Conservation (phyloP, 2,113 vertebrate genomes). For the Aphelocoma coerulescens region DNA sequence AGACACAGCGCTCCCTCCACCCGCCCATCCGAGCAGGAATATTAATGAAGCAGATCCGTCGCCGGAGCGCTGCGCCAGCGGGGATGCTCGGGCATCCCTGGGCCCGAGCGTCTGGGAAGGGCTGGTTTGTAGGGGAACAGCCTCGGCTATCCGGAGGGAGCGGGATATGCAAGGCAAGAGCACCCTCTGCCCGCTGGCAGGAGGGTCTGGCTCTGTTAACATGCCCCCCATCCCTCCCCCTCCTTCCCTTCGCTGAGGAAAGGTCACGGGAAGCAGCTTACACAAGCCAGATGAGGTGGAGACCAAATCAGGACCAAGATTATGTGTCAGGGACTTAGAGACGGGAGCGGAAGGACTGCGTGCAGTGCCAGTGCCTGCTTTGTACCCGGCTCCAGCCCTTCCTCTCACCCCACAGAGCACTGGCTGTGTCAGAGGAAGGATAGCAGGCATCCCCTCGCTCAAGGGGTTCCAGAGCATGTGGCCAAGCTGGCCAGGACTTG, state of each 20-base stretch:
- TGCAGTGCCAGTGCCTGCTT: not conserved
- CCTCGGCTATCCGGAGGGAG: slow-evolving; percentile 26
- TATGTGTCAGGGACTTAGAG: slow-evolving; percentile 53
- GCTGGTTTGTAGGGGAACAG: not conserved
- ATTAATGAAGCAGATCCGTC: slow-evolving; percentile 3
- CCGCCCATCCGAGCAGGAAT: not conserved
- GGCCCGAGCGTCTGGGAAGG: not conserved
- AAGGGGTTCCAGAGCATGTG: not conserved
- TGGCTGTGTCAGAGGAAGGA: not conserved
- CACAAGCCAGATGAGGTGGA: slow-evolving; percentile 48
- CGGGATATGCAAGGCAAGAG: slow-evolving; percentile 74
- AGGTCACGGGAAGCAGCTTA: slow-evolving; percentile 62
- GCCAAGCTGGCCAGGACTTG: not conserved
- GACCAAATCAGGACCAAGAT: slow-evolving; percentile 62
- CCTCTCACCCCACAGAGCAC: not conserved
- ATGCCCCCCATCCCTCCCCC: slow-evolving; percentile 43
- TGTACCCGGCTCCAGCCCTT: slow-evolving; percentile 36
- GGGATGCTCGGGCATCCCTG: slow-evolving; percentile 22
- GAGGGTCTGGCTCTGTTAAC: slow-evolving; percentile 60
- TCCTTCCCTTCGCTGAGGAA: not conserved
- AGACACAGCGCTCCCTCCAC: not conserved
- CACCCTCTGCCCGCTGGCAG: slow-evolving; percentile 79
- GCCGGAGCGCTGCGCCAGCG: not conserved
- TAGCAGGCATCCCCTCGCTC: not conserved
- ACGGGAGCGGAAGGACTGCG: not conserved